phyloP scores from a whole-genome alignment of 2,113 vertebrate species.

The Columba livia region DNA sequence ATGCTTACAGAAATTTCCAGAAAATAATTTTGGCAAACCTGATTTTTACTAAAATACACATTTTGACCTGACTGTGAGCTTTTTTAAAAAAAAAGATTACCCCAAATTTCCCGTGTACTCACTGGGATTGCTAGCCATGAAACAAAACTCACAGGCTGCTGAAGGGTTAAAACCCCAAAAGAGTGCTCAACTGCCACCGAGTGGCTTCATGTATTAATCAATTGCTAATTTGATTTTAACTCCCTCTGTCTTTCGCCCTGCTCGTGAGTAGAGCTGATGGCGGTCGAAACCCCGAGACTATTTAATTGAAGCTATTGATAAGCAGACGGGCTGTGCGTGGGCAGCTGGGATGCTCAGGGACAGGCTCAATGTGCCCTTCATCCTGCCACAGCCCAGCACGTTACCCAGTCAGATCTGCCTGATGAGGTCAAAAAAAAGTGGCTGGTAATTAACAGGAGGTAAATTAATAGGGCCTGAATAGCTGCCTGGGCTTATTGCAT shows the following conservation, averaged over 20 bases:
- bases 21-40: background rate
- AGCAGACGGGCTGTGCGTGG: background rate
- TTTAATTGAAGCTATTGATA: conserved; percentile 43
- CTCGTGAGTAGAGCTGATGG: background rate
- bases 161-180: background rate
- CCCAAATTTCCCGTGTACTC: background rate
- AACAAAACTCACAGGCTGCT: background rate
- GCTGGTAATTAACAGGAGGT: background rate
- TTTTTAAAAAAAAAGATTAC: background rate
- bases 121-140: background rate
- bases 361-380: background rate
- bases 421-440: background rate
- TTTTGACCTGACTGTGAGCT: background rate
- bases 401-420: background rate
- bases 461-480: background rate
- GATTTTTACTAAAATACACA: background rate
- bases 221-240: conserved; percentile 51
- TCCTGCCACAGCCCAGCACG: background rate
- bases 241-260: background rate
- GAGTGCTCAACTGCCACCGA: background rate
- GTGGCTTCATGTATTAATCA: conserved; percentile 23
- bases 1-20: background rate
- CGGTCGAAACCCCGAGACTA: background rate
- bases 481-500: background rate
- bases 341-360: background rate